Base-by-base conservation (phyloP, 2,888 invertebrate genomes). In the Galerucella calmariensis region DNA sequence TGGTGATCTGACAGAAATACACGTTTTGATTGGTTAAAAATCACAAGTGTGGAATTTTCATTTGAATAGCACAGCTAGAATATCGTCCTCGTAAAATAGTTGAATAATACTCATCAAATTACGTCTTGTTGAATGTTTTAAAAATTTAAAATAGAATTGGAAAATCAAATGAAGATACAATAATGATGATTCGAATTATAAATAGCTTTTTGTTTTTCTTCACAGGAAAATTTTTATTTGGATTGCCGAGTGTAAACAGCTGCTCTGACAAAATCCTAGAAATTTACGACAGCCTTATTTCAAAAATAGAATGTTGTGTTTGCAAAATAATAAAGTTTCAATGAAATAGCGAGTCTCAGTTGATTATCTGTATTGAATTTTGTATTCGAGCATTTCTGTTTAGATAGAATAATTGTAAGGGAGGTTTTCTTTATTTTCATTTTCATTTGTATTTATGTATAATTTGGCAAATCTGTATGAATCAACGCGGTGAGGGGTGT, bases 181-280 rank as follows among this genome's bases (percentile, higher is more conserved):
- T 20, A 1, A 56, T 56, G 6, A 56, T 56, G 2, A n/a, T n/a
- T 56, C 56, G 16, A 10, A 9, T 16, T 56, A 56, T 56, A 56
- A 56, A 56, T 56, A 56, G 56, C 1, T 56, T 56, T 56, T 56
- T 56, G 56, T 56, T 56, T 56, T 16, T 56, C 56, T 56, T 10
- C 11, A 20, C 20, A 20, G 56, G 3, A 56, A 56, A 8, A 56
- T 16, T 16, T 56, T 56, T 56, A 10, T 56, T 20, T 20, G 20
- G 20, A 56, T 56, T 56, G 56, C n/a, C n/a, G 51, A 51, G n/a
- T 56, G 56, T 56, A 56, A 56, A 56, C 56, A 56, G 20, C 56
- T 56, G 56, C 56, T 56, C 9, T 56, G 56, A 56, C 16, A 56
- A 56, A 16, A 56, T 56, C 56, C 9, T 20, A 16, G 56, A 56